A percentile compares a stretch with the other conserved stretches of the same genome.
Evolutionary conservation across 2,888 invertebrate genomes (phyloP).

Genomic region (Lissonota sp.): DNA sequence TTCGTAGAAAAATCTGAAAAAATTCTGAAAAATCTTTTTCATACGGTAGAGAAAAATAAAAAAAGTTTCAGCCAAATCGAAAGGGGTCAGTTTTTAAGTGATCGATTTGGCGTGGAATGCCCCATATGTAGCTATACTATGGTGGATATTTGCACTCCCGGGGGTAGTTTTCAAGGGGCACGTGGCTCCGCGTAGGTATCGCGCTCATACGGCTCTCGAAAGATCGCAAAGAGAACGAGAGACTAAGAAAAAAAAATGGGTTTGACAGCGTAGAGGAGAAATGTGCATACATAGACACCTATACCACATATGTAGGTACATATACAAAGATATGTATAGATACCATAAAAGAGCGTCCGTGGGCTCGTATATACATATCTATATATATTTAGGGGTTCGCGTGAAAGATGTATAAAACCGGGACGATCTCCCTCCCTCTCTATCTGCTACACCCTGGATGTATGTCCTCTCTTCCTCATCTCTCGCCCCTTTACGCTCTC

Average conservation of each 20-base stretch:
- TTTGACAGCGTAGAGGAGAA: not conserved
- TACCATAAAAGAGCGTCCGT: too few species aligned
- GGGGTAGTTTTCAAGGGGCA: constrained; percentile 44
- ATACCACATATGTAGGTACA: not conserved
- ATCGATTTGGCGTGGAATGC: too few species aligned
- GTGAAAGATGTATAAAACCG: constrained; percentile 52
- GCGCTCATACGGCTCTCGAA: constrained; percentile 18
- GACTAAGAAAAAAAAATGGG: constrained; percentile 8
- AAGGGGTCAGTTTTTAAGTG: too few species aligned
- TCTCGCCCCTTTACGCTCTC: constrained; percentile 19
- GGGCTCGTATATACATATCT: too few species aligned
- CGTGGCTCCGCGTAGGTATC: constrained; percentile 8
- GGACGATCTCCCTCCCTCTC: constrained; percentile 17
- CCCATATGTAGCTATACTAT: not conserved
- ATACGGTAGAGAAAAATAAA: too few species aligned
- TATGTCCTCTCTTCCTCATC: constrained; percentile 30
- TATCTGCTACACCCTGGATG: not conserved
- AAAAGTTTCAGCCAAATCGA: too few species aligned
- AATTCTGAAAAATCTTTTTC: too few species aligned
- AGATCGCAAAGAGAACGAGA: constrained; percentile 29
- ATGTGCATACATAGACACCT: not conserved
- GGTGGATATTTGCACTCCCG: constrained; percentile 12
- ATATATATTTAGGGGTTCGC: constrained; percentile 5
- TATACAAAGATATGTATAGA: too few species aligned
- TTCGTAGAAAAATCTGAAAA: too few species aligned